phyloP scores from a whole-genome alignment of 2,797 vertebrate species.

The Poecilia velifera region DNA sequence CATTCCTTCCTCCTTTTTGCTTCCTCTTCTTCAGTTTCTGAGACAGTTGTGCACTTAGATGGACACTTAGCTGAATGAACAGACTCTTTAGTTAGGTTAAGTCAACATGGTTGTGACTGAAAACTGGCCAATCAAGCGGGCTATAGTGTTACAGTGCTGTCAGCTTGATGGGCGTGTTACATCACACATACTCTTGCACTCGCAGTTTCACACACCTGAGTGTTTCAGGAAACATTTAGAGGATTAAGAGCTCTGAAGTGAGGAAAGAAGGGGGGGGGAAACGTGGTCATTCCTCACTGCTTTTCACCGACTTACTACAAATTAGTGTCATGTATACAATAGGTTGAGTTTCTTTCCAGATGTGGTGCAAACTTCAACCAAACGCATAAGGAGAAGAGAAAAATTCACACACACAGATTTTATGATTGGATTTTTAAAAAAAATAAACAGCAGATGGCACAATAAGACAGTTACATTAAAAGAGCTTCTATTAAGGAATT shows the following conservation, averaged over 20 bases:
- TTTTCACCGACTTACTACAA: slow-evolving; percentile 17
- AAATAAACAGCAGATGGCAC: slow-evolving; percentile 4
- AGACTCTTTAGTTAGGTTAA: slow-evolving; percentile 50
- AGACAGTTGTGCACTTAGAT: not conserved
- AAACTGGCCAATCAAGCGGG: slow-evolving; percentile 26
- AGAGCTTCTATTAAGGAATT: not conserved
- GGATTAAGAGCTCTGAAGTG: slow-evolving; percentile 38
- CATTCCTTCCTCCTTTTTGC: not conserved
- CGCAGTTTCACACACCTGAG: slow-evolving; percentile 23
- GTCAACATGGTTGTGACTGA: slow-evolving; percentile 38
- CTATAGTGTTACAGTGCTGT: slow-evolving; percentile 48
- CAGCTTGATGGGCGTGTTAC: slow-evolving; percentile 28
- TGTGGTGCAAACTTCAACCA: no score
- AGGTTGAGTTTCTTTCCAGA: not conserved
- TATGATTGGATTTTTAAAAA: not conserved
- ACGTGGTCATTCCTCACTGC: not conserved
- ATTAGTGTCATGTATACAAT: slow-evolving; percentile 1
- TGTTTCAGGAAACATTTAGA: slow-evolving; percentile 39
- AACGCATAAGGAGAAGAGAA: not conserved
- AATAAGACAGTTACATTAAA: not conserved
- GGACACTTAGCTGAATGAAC: slow-evolving; percentile 23
- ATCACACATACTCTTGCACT: slow-evolving; percentile 18
- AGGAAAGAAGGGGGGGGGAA: slow-evolving; percentile 20
- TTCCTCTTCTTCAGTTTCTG: not conserved
- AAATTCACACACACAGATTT: not conserved